A percentile compares a stretch with the other conserved stretches of the same genome.
These are phyloP conservation scores for Cyanocitta stelleri DNA, from an alignment of 2,113 vertebrate species.

Conservation along the genomic window DNA sequence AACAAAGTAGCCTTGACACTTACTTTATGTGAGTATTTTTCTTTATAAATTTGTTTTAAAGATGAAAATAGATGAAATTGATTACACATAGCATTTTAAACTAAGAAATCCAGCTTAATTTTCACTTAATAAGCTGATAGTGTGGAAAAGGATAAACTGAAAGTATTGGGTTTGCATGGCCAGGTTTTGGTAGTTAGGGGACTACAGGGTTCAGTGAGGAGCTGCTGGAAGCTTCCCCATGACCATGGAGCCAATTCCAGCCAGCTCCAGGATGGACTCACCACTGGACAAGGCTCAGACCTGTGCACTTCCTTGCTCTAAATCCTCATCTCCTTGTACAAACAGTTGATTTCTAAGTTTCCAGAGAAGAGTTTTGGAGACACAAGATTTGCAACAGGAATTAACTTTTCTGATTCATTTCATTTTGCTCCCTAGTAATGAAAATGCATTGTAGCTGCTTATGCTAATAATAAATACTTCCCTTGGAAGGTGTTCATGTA, in stretches of 20 bases:
- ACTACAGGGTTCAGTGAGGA: not conserved
- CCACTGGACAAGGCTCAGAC: not conserved
- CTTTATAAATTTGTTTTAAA: not conserved
- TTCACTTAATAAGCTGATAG: not conserved
- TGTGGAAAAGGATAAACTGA: not conserved
- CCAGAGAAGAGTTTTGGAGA: not conserved
- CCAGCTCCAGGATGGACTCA: not conserved
- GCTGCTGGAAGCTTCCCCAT: not conserved
- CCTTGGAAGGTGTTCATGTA: conserved; percentile 21
- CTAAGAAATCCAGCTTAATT: not conserved
- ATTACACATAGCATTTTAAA: not conserved
- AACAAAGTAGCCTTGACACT: not conserved
- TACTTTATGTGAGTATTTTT: not conserved
- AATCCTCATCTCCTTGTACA: not conserved
- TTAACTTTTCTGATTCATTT: not conserved
- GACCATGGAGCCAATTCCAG: not conserved
- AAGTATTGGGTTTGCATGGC: not conserved
- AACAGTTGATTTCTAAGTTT: not conserved
- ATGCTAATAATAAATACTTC: conserved; percentile 27
- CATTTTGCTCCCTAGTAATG: not conserved
- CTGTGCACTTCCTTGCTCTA: not conserved
- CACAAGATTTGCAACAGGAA: not conserved
- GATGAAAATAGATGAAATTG: not conserved
- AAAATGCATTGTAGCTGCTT: conserved; percentile 35
- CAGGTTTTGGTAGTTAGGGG: not conserved